phyloP scores from a whole-genome alignment of 2,797 vertebrate species.

The Apodemus agrarius region DNA sequence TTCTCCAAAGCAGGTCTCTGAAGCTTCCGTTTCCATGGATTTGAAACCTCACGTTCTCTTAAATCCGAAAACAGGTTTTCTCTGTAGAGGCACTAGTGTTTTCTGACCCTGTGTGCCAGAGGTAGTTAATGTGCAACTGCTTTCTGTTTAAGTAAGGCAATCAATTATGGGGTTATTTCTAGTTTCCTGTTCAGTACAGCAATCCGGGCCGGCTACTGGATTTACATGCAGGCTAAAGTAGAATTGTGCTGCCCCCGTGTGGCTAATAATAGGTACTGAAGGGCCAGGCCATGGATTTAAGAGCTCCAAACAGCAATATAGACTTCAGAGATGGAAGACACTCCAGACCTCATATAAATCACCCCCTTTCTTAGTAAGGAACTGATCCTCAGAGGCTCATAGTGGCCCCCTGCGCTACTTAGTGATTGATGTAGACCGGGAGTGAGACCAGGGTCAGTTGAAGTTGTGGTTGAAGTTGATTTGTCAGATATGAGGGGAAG shows the following conservation, averaged over 20 bases:
- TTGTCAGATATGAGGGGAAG: background rate
- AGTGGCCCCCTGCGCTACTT: background rate
- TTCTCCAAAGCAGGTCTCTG: background rate
- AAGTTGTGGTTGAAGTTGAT: background rate
- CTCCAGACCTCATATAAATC: background rate
- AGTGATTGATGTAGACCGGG: background rate
- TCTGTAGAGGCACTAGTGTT: conserved; percentile 19
- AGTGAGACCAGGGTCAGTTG: background rate
- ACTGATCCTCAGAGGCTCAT: too few species aligned
- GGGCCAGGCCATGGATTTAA: background rate
- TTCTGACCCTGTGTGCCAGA: background rate
- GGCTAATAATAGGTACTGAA: background rate
- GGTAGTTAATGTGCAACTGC: background rate
- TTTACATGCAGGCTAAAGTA: background rate
- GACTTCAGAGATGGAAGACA: background rate
- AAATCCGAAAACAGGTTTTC: background rate
- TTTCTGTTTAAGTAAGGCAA: conserved; percentile 66
- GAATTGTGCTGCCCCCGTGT: conserved; percentile 58
- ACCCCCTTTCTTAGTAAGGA: background rate
- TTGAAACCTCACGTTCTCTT: background rate
- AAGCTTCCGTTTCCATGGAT: background rate
- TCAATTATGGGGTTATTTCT: conserved; percentile 43
- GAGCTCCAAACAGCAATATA: background rate
- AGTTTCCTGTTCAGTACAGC: accelerated
- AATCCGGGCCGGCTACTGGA: accelerated